phyloP scores from a whole-genome alignment of 1,140 invertebrate genomes.

The Apolygus lucorum region DNA sequence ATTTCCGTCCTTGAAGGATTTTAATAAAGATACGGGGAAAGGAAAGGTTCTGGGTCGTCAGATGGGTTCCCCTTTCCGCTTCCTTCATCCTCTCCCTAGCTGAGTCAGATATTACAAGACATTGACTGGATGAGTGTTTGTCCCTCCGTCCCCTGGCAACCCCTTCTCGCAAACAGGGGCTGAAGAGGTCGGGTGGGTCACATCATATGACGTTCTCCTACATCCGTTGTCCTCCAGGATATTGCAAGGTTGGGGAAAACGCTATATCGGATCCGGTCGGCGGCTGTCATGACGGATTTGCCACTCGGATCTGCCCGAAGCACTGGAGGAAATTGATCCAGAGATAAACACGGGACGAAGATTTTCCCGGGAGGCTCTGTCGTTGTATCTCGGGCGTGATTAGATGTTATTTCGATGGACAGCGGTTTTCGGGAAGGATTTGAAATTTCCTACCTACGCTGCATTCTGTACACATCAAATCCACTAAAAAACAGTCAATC shows the following conservation, averaged over 20 bases:
- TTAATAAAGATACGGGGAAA: constrained; percentile 7
- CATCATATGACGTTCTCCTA: constrained; percentile 16
- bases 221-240: constrained; percentile 18
- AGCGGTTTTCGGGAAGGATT: no score
- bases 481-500: no score
- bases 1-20: constrained; percentile 9
- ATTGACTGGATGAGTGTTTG: constrained; percentile 20
- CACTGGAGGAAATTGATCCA: no score
- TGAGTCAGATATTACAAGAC: constrained; percentile 24
- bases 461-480: no score
- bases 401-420: no score
- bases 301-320: not conserved
- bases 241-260: constrained; percentile 19
- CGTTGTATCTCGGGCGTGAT: no score
- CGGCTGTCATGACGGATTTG: constrained; percentile 9
- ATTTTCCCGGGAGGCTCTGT: no score
- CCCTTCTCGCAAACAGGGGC: not conserved
- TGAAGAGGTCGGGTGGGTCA: not conserved
- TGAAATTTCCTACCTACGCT: no score
- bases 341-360: no score
- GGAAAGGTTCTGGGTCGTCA: constrained; percentile 3
- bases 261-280: constrained; percentile 10
- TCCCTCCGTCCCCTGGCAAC: not conserved
- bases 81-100: not conserved
- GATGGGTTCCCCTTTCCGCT: not conserved